These are phyloP conservation scores for Neopelma chrysocephalum DNA, from an alignment of 2,797 vertebrate genomes.

Conservation along the genomic window DNA sequence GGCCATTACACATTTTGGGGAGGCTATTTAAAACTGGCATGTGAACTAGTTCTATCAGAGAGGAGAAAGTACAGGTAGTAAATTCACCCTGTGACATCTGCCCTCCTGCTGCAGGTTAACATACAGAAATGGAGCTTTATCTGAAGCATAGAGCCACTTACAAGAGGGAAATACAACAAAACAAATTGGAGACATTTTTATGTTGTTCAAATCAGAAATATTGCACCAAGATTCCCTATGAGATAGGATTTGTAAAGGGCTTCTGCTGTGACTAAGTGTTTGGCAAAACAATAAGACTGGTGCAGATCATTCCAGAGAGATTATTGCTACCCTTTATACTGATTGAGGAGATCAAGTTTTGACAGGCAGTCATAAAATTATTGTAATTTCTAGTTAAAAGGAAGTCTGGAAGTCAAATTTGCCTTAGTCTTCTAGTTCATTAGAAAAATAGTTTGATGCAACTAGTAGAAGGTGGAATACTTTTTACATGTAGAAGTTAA, in stretches of 20 bases:
- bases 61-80: slow-evolving; percentile 74
- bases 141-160: slow-evolving; percentile 49
- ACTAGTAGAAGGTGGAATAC: neutral
- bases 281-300: slow-evolving; percentile 63
- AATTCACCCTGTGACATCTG: slow-evolving; percentile 76
- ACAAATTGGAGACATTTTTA: slow-evolving; percentile 75
- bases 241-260: slow-evolving; percentile 61
- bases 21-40: slow-evolving; percentile 72
- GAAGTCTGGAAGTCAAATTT: neutral
- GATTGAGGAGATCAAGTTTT: slow-evolving; percentile 44
- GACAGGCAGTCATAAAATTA: slow-evolving; percentile 15
- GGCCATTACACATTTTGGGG: slow-evolving; percentile 68
- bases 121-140: slow-evolving; percentile 60
- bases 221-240: slow-evolving; percentile 7
- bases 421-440: neutral
- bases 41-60: slow-evolving; percentile 73
- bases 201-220: slow-evolving; percentile 70
- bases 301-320: slow-evolving; percentile 50
- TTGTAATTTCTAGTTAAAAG: neutral
- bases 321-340: slow-evolving; percentile 51
- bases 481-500: neutral
- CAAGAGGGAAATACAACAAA: slow-evolving; percentile 75
- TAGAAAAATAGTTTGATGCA: neutral
- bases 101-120: slow-evolving; percentile 76
- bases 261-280: slow-evolving; percentile 69